phyloP scores from a whole-genome alignment of 1,140 invertebrate species.

The Drosophila triauraria region DNA sequence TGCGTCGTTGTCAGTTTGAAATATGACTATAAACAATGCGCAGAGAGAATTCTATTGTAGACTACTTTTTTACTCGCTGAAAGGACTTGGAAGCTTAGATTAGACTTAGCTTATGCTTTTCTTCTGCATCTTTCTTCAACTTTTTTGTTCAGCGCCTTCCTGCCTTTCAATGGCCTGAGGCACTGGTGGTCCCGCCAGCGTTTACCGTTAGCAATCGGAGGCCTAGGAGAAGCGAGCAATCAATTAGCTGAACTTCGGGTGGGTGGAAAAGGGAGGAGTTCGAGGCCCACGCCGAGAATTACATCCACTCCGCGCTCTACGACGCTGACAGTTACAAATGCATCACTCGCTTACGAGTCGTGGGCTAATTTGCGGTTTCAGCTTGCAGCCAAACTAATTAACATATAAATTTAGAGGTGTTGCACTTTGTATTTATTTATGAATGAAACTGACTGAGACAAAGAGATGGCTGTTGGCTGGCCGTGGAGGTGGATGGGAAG shows the following conservation, averaged over 20 bases:
- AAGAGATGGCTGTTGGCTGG: constrained; percentile 17
- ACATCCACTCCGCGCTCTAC: constrained; percentile 10
- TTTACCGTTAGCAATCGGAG: constrained; percentile 54
- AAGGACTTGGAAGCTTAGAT: constrained; percentile 41
- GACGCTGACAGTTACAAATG: constrained; percentile 64
- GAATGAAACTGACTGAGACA: constrained; percentile 64
- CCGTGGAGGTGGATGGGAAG: constrained; percentile 33
- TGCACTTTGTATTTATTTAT: constrained; percentile 68
- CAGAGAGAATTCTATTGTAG: constrained; percentile 38
- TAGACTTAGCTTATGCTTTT: constrained; percentile 8
- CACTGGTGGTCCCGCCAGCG: constrained; percentile 35
- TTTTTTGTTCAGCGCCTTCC: constrained; percentile 5
- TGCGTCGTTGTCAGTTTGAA: constrained; percentile 59
- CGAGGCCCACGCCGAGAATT: constrained; percentile 40
- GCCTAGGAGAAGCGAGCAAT: constrained; percentile 46
- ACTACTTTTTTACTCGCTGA: constrained; percentile 13
- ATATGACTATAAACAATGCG: constrained; percentile 64
- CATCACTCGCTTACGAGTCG: constrained; percentile 39
- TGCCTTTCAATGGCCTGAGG: constrained; percentile 9
- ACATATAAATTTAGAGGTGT: constrained; percentile 72
- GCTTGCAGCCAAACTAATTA: constrained; percentile 55
- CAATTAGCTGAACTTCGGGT: constrained; percentile 64
- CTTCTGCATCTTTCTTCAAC: constrained; percentile 15
- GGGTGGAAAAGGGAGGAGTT: constrained; percentile 9
- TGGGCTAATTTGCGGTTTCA: constrained; percentile 64